phyloP scores from a whole-genome alignment of 1,140 invertebrate genomes.

The Drosophila bocki region DNA sequence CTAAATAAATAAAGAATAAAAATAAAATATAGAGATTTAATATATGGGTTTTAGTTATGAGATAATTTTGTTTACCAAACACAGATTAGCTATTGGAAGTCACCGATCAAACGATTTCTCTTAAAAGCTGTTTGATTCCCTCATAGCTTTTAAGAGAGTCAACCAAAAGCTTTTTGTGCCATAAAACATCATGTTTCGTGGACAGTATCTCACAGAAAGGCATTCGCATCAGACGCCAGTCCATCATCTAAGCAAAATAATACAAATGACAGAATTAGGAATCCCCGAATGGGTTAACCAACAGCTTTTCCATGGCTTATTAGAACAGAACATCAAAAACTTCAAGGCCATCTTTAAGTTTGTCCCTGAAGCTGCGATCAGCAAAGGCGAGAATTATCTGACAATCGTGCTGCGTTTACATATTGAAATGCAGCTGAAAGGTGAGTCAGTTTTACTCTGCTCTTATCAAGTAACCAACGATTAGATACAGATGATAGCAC shows the following conservation, averaged over 20 bases:
- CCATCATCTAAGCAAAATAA: constrained; percentile 4
- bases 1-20: not conserved
- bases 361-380: constrained; percentile 49
- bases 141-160: constrained; percentile 9
- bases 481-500: constrained; percentile 47
- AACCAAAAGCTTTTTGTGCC: constrained; percentile 15
- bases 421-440: constrained; percentile 59
- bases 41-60: not conserved
- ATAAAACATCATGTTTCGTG: not conserved
- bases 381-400: constrained; percentile 70
- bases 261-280: constrained; percentile 24
- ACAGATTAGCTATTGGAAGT: not conserved
- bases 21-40: not conserved
- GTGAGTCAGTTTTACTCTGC: constrained; percentile 17
- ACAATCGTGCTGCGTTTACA: constrained; percentile 68
- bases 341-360: constrained; percentile 68
- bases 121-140: not conserved
- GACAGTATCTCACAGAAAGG: constrained; percentile 10
- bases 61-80: not conserved
- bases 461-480: constrained; percentile 7
- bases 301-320: constrained; percentile 81
- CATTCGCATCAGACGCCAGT: constrained; percentile 7
- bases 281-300: constrained; percentile 85
- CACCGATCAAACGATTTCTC: not conserved
- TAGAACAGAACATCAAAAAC: constrained; percentile 72